Evolutionary conservation across 2,113 vertebrate species (phyloP).

Genomic region (Nesogale talazaci): DNA sequence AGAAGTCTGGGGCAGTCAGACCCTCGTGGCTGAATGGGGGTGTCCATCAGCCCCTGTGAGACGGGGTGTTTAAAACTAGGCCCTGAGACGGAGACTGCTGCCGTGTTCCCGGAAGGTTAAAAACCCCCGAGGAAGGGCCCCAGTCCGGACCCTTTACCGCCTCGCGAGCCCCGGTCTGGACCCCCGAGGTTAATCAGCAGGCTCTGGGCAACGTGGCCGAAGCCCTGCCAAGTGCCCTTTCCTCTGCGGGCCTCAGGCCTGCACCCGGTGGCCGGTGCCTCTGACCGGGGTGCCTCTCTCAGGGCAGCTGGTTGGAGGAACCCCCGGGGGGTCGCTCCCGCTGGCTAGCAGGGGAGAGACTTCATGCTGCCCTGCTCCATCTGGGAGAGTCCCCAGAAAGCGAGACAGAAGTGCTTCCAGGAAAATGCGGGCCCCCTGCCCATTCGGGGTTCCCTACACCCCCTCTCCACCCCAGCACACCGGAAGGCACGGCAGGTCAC

Average conservation of each 20-base stretch:
- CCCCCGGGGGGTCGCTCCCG: too few relatives aligned
- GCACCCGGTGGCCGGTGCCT: background rate
- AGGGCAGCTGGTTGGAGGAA: background rate
- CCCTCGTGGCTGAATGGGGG: background rate
- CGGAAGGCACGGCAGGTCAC: background rate
- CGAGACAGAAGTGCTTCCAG: background rate
- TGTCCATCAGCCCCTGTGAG: background rate
- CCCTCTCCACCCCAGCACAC: background rate
- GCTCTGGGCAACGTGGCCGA: background rate
- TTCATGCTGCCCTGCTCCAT: background rate
- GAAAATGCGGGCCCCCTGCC: too few relatives aligned
- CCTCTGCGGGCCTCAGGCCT: background rate
- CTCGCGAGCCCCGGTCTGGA: background rate
- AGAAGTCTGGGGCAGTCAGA: background rate
- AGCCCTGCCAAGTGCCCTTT: background rate
- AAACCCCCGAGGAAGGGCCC: background rate
- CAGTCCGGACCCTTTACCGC: background rate
- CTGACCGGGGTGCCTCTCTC: background rate
- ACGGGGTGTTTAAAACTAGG: background rate
- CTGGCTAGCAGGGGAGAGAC: too few relatives aligned
- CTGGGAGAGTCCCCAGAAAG: background rate
- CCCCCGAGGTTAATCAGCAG: too few relatives aligned
- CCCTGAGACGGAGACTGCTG: background rate
- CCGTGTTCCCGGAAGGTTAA: background rate
- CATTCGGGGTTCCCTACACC: fast-evolving